A percentile compares a stretch with the other conserved stretches of the same genome.
phyloP scores from a whole-genome alignment of 1,140 invertebrate genomes.

The Papilio xuthus region DNA sequence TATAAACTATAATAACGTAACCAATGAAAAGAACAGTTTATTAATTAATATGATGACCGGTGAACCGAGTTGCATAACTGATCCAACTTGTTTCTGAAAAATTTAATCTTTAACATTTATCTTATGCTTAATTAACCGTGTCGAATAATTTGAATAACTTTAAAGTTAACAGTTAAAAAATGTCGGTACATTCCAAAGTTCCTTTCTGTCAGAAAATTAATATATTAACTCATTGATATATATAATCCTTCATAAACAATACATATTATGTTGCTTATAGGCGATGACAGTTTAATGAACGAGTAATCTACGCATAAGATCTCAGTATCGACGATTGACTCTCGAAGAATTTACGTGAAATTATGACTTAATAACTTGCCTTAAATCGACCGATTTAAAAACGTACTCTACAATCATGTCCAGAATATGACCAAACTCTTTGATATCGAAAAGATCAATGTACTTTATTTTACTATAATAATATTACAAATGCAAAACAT shows the following conservation, averaged over 20 bases:
- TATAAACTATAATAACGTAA: too few relatives aligned
- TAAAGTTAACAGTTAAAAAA: constrained; percentile 14
- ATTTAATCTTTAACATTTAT: constrained; percentile 37
- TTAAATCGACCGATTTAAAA: background rate
- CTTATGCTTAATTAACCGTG: constrained; percentile 43
- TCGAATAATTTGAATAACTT: constrained; percentile 41
- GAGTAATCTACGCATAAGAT: background rate
- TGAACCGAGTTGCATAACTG: constrained; percentile 31
- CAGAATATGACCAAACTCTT: background rate
- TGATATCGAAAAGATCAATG: too few relatives aligned
- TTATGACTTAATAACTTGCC: background rate
- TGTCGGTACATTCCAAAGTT: constrained; percentile 22
- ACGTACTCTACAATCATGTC: background rate
- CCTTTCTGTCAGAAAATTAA: background rate
- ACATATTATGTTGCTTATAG: background rate
- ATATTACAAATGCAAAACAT: too few relatives aligned
- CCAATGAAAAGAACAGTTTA: constrained; percentile 25
- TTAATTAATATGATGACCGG: constrained; percentile 34
- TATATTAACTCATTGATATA: background rate
- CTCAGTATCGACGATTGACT: background rate
- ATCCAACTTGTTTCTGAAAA: constrained; percentile 36
- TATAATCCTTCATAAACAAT: background rate
- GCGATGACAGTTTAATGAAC: background rate
- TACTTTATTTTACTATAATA: too few relatives aligned
- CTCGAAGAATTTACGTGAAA: background rate